These are phyloP conservation scores for Drosophila putrida DNA, from an alignment of 2,888 invertebrate genomes.

Conservation along the genomic window DNA sequence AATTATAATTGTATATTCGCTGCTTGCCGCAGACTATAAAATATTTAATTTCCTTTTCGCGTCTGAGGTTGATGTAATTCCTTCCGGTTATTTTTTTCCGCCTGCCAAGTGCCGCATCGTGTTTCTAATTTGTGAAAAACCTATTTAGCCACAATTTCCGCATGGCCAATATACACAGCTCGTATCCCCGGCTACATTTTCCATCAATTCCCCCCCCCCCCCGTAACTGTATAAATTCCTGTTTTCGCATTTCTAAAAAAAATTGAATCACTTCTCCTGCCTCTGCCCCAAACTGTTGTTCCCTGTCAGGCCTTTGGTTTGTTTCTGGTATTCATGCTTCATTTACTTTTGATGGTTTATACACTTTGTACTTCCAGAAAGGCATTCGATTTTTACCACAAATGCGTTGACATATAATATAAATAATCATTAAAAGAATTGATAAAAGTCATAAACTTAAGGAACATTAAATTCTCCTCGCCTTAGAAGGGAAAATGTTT, in stretches of 20 bases:
- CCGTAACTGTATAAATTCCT: conserved; percentile 26
- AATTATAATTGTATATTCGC: conserved; percentile 71
- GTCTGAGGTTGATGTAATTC: conserved; percentile 73
- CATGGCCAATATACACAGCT: conserved; percentile 47
- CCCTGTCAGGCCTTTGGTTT: conserved; percentile 20
- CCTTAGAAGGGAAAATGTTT: neutral
- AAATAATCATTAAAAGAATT: neutral
- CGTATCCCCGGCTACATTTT: conserved; percentile 11
- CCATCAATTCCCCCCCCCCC: conserved; percentile 37
- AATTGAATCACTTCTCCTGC: conserved; percentile 59
- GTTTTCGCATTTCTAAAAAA: conserved; percentile 33
- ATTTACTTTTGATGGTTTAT: conserved; percentile 72
- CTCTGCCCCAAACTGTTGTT: neutral
- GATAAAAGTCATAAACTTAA: neutral
- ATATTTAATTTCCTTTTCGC: conserved; percentile 78
- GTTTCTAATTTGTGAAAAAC: conserved; percentile 70
- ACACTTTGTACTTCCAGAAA: conserved; percentile 5
- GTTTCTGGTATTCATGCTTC: conserved; percentile 76
- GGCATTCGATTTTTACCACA: conserved; percentile 15
- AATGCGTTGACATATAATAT: neutral
- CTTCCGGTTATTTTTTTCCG: conserved; percentile 70
- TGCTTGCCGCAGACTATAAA: conserved; percentile 73
- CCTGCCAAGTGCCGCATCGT: conserved; percentile 53
- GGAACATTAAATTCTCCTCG: neutral
- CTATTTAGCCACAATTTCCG: conserved; percentile 58